Base-by-base conservation (phyloP, 2,797 vertebrate genomes). In the Pangasius djambal region DNA sequence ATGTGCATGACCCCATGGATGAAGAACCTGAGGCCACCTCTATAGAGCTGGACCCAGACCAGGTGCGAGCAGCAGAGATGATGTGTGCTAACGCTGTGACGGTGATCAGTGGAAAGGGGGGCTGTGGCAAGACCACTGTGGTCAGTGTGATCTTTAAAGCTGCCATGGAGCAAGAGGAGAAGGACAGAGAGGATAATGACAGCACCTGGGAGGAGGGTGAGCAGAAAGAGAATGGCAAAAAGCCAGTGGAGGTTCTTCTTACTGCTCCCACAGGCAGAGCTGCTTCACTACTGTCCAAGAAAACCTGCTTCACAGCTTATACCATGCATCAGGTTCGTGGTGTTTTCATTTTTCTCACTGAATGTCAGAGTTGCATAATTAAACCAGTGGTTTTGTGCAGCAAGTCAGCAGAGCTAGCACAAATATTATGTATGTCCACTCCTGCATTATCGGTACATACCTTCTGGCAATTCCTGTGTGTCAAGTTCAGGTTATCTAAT, bases 91-190 rank as follows among this genome's bases (percentile, higher is more conserved):
- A 97, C 88, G 94, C 97, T 2, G 96, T 98, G 88, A 97, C 97
- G 0, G 90, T 97, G 88, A 94, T 98, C 90, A 97, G 97, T 74
- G 97, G 97, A 50, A 97, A 97, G 91, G 97, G 97, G 2, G 97
- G 97, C 31, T 97, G 95, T 90, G 97, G 97, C 37, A 98, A 97
- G 93, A 98, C 96, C 85, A 97, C 97, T 0, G 92, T 97, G 70
- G 96, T 97, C 44, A 97, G 96, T 88, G 90, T 44, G 77, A 95
- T 98, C 83, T 97, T 97, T 86, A 95, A 92, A 72, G 93, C 94
- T 89, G 89, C 92, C 93, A 83, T 96, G 95, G 91, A 92, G 90
- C 88, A 85, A 44, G 78, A 44, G 31, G 16, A 44, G 2, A 55
- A 72, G 3, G 87, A 87, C 10, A 86, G 91, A 86, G 95, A 97